Conservation (phyloP, 2,888 invertebrate species). For the Brenthis daphne region DNA sequence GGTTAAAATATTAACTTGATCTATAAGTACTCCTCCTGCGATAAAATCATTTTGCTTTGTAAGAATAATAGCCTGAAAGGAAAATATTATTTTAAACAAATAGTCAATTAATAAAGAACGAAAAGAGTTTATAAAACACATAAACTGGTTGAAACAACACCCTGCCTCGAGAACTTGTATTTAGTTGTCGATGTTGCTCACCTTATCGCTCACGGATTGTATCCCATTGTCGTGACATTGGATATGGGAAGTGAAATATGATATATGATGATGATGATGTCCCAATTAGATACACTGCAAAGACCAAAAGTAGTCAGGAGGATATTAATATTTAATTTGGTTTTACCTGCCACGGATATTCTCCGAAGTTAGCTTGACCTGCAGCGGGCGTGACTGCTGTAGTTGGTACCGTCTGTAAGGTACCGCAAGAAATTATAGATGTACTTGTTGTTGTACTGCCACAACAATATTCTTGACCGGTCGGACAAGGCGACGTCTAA, state of each 20-base stretch:
- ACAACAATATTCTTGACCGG: slow-evolving; percentile 74
- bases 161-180: too few relatives aligned
- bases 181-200: too few relatives aligned
- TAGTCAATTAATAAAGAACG: neutral
- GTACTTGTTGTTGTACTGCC: slow-evolving; percentile 46
- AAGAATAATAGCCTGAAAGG: slow-evolving; percentile 78
- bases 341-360: slow-evolving; percentile 88
- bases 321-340: neutral
- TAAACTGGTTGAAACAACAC: neutral
- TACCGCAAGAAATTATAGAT: slow-evolving; percentile 68
- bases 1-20: slow-evolving; percentile 86
- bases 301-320: neutral
- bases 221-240: too few relatives aligned
- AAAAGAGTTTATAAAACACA: neutral
- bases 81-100: neutral
- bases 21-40: slow-evolving; percentile 88
- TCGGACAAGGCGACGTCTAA: slow-evolving; percentile 52
- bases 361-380: slow-evolving; percentile 85
- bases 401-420: slow-evolving; percentile 60
- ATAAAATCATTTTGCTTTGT: slow-evolving; percentile 84
- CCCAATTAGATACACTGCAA: too few relatives aligned
- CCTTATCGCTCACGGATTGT: too few relatives aligned
- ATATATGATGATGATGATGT: too few relatives aligned
- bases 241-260: too few relatives aligned
- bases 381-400: slow-evolving; percentile 60